A percentile compares a stretch with the other conserved stretches of the same genome.
These are phyloP conservation scores for Blennius ocellaris DNA, from an alignment of 2,113 vertebrate genomes.

Conservation along the genomic window DNA sequence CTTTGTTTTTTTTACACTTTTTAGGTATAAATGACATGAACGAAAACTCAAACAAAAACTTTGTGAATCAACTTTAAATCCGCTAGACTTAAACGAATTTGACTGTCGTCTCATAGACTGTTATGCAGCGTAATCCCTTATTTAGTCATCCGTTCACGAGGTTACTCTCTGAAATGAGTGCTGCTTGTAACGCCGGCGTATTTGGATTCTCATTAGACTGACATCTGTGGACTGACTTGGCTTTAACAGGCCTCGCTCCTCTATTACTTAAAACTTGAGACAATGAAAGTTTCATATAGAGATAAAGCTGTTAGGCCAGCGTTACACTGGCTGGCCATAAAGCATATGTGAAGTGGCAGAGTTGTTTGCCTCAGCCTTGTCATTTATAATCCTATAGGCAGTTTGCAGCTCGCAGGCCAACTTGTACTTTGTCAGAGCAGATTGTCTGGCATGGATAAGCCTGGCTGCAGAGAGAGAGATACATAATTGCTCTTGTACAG, in stretches of 20 bases:
- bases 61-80: slow-evolving; percentile 63
- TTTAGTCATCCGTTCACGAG: not conserved
- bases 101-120: not conserved
- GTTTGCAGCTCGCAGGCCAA: slow-evolving; percentile 62
- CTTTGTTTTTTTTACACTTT: not conserved
- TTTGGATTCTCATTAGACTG: slow-evolving; percentile 23
- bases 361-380: slow-evolving; percentile 55
- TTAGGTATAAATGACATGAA: slow-evolving; percentile 71
- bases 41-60: slow-evolving; percentile 70
- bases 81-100: not conserved
- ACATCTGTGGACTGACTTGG: slow-evolving; percentile 42
- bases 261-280: slow-evolving; percentile 31
- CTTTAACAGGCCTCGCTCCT: slow-evolving; percentile 5
- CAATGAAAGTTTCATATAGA: slow-evolving; percentile 40
- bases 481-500: slow-evolving; percentile 71
- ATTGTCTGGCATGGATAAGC: slow-evolving; percentile 75
- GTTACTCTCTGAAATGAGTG: not conserved
- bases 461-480: slow-evolving; percentile 50
- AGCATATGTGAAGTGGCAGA: slow-evolving; percentile 65
- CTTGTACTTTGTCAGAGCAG: slow-evolving; percentile 74
- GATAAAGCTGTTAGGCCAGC: slow-evolving; percentile 36
- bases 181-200: not conserved
- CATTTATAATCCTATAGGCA: slow-evolving; percentile 71
- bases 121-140: not conserved
- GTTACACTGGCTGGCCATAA: slow-evolving; percentile 45